Percentiles rank a stretch among this genome's conserved stretches.
phyloP scores from a whole-genome alignment of 2,888 invertebrate genomes.

The Ctena decussata region DNA sequence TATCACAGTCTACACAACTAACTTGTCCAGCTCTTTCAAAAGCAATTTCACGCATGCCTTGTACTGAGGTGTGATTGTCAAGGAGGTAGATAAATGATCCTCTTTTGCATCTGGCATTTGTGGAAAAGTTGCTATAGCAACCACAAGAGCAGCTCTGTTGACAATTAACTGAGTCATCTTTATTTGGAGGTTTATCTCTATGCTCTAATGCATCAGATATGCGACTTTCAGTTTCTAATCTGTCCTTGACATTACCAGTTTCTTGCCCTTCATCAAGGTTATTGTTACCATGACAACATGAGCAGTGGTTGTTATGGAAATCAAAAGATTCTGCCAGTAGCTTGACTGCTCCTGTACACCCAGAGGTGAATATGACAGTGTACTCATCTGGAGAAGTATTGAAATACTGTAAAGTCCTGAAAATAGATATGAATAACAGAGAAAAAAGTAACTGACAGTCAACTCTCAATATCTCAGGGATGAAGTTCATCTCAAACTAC shows the following conservation, averaged over 20 bases:
- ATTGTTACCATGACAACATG: slow-evolving; percentile 18
- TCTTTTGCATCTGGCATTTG: neutral
- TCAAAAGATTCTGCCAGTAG: slow-evolving; percentile 93
- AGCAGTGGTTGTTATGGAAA: slow-evolving; percentile 46
- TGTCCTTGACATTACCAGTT: neutral
- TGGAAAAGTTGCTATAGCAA: neutral
- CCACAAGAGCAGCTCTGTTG: neutral
- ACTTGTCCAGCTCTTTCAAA: slow-evolving; percentile 65
- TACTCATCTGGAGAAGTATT: slow-evolving; percentile 94
- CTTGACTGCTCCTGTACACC: slow-evolving; percentile 96
- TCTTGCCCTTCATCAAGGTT: neutral
- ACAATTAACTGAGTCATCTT: neutral
- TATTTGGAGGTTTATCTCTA: neutral
- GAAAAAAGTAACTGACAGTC: too few relatives aligned
- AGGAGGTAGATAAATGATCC: slow-evolving; percentile 92
- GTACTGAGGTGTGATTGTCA: slow-evolving; percentile 98
- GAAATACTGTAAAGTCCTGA: slow-evolving; percentile 94
- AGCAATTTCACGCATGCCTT: slow-evolving; percentile 95
- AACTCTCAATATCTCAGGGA: too few relatives aligned
- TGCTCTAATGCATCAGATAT: neutral
- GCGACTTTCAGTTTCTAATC: neutral
- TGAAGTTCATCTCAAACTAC: too few relatives aligned
- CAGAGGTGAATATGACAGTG: slow-evolving; percentile 96
- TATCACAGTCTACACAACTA: slow-evolving; percentile 74
- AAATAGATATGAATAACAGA: slow-evolving; percentile 70